Evolutionary conservation across 2,888 invertebrate genomes (phyloP), one percentile per base, ranked within the genome.

Genomic region (Eucera pruinosa): DNA sequence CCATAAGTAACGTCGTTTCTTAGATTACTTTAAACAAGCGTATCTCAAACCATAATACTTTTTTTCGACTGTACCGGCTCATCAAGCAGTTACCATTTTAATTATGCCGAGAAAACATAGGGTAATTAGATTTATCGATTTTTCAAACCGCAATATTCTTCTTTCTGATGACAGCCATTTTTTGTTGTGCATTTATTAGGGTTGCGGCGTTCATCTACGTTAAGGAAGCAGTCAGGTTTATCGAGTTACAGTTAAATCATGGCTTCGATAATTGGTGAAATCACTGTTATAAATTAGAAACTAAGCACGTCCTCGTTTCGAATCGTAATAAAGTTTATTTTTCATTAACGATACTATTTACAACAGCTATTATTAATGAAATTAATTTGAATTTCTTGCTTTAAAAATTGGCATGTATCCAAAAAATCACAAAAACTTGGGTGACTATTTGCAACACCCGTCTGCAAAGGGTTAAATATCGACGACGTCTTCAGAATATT

Each of bases 271-370:
- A 52, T 64, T 54, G 64, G 64, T 52, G 64, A 64, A 64, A 64
- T 54, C 64, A 54, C 41, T 52, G 52, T 43, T 52, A 54, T 64
- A 64, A 64, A 64, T 64, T 64, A 64, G 64, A 64, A 64, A 64
- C 64, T 13, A 13, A 23, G 25, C n/a, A n/a, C 20, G 64, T 43
- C 52, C 64, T 30, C 30, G 20, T 64, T 64, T 52, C 15, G 30
- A 18, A n/a, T 18, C 50, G 9, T 47, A n/a, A n/a, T 39, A 39
- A n/a, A n/a, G n/a, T n/a, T n/a, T n/a, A n/a, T n/a, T n/a, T n/a
- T n/a, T n/a, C n/a, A n/a, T n/a, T n/a, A n/a, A n/a, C n/a, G n/a
- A n/a, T n/a, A n/a, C n/a, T n/a, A n/a, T n/a, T n/a, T n/a, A n/a
- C n/a, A n/a, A n/a, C n/a, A n/a, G n/a, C n/a, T n/a, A n/a, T n/a